Conservation (phyloP, 1,140 invertebrate genomes). For the Rhyacophila brunnea region DNA sequence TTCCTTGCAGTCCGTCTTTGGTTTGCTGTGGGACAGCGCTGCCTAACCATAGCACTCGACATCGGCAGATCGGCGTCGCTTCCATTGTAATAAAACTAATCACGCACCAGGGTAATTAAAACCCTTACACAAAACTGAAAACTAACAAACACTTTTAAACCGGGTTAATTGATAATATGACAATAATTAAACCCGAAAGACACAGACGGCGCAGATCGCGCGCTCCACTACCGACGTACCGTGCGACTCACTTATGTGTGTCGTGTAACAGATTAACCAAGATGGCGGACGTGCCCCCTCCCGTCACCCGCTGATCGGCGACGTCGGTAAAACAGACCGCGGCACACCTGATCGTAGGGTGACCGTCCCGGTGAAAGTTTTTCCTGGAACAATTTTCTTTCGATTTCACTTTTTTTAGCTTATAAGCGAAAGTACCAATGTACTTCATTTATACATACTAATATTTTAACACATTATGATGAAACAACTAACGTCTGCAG, state of each 20-base stretch:
- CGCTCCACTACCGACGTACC: conserved; percentile 29
- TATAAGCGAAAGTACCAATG: too few species aligned
- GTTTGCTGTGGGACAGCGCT: conserved; percentile 96
- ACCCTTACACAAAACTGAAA: conserved; percentile 51
- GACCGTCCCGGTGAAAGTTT: not conserved
- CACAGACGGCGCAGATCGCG: conserved; percentile 6
- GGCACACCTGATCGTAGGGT: not conserved
- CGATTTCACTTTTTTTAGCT: too few species aligned
- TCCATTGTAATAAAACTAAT: conserved; percentile 47
- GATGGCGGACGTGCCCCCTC: conserved; percentile 20
- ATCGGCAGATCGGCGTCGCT: conserved; percentile 91
- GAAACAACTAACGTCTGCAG: too few species aligned
- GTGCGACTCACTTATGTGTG: conserved; percentile 22
- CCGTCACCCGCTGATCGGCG: not conserved
- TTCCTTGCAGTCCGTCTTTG: conserved; percentile 95
- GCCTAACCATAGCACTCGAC: conserved; percentile 96
- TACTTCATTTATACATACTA: too few species aligned
- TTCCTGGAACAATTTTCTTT: not conserved
- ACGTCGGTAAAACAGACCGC: conserved; percentile 23
- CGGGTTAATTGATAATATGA: not conserved
- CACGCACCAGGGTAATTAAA: conserved; percentile 34
- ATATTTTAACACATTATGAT: too few species aligned
- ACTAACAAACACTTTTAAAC: not conserved
- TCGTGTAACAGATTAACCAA: conserved; percentile 12
- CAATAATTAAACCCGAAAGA: not conserved